A percentile compares a stretch with the other conserved stretches of the same genome.
phyloP scores from a whole-genome alignment of 2,113 vertebrate species.

The Gymnarchus niloticus region DNA sequence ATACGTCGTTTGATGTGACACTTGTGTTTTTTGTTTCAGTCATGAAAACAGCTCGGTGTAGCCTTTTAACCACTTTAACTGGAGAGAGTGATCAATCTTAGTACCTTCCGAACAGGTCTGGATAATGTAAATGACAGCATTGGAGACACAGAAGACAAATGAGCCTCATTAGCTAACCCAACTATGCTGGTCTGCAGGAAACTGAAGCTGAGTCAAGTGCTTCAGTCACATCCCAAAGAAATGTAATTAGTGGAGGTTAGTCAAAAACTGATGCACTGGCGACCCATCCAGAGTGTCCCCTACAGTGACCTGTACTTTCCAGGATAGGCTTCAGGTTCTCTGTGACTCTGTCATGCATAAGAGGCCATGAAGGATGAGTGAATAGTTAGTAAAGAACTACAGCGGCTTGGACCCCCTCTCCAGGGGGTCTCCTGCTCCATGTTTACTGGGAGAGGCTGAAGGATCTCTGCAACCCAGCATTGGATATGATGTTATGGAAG shows the following conservation, averaged over 20 bases:
- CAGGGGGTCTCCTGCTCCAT: too few relatives aligned
- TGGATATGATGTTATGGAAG: too few relatives aligned
- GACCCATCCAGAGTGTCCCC: background rate
- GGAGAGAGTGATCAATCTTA: background rate
- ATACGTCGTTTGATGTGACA: background rate
- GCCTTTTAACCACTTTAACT: background rate
- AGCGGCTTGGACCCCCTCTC: too few relatives aligned
- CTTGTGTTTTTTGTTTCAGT: background rate
- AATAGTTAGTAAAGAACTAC: background rate
- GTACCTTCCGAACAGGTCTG: background rate
- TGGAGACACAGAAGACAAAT: background rate
- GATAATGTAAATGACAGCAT: background rate
- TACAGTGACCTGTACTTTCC: background rate
- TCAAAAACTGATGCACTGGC: background rate
- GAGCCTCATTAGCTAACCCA: background rate
- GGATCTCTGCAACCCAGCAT: too few relatives aligned
- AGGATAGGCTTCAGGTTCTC: background rate
- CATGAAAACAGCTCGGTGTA: background rate
- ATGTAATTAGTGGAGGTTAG: background rate
- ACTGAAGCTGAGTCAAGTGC: background rate
- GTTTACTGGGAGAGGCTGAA: background rate
- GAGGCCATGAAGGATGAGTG: background rate
- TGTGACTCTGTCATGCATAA: background rate
- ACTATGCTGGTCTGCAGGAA: background rate
- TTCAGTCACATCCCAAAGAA: background rate